These are phyloP conservation scores for Spizaetus ornatus DNA, from an alignment of 2,113 vertebrate species.

Conservation along the genomic window DNA sequence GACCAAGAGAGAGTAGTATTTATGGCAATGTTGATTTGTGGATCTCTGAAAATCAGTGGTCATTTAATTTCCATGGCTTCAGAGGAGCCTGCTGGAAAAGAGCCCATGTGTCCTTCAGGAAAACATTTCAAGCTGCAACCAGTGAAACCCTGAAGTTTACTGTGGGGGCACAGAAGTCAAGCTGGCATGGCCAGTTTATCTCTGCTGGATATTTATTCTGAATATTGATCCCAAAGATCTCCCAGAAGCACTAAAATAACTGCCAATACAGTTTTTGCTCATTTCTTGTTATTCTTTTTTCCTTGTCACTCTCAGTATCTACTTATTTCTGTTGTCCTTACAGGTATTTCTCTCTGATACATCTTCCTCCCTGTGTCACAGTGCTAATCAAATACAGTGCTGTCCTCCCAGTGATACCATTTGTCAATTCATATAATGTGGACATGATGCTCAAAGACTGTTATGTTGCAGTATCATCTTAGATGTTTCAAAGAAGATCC, in stretches of 20 bases:
- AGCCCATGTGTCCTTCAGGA: background rate
- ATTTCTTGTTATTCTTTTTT: background rate
- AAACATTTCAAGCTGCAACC: background rate
- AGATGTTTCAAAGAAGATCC: background rate
- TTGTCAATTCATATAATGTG: fast-evolving
- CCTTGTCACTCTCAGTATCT: background rate
- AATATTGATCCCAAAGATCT: background rate
- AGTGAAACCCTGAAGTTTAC: background rate
- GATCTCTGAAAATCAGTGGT: background rate
- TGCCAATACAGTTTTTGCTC: background rate
- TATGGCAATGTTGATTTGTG: background rate
- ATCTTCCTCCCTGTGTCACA: background rate
- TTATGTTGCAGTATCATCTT: background rate
- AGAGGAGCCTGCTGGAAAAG: background rate
- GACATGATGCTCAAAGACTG: background rate
- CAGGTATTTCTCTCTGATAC: background rate
- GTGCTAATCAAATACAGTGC: background rate
- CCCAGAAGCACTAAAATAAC: background rate
- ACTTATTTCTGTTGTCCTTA: background rate
- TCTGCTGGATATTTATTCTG: background rate
- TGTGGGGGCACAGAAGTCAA: background rate
- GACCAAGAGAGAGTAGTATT: background rate
- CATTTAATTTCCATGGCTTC: background rate
- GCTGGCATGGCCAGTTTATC: background rate
- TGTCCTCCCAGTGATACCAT: background rate